These are phyloP conservation scores for Eunapius fragilis DNA, from an alignment of 37 sponge, comb jelly and placozoan genomes.

Conservation along the genomic window DNA sequence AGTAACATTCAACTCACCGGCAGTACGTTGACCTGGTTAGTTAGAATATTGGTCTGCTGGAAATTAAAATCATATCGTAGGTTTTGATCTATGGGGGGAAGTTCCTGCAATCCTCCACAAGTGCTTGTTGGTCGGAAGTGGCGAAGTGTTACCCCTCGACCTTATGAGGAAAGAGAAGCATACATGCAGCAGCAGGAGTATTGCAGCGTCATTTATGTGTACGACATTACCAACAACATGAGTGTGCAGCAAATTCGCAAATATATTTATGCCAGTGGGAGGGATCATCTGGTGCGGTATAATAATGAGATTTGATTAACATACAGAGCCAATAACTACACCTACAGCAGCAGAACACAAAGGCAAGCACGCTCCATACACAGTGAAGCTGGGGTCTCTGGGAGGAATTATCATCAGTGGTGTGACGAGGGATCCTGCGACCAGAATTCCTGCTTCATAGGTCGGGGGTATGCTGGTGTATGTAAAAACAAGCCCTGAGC, in stretches of 20 bases:
- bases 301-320: background rate
- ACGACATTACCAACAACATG: background rate
- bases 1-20: background rate
- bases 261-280: background rate
- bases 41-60: background rate
- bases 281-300: background rate
- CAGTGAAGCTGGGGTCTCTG: background rate
- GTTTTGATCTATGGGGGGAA: background rate
- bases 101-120: background rate
- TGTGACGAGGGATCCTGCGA: background rate
- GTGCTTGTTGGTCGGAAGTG: background rate
- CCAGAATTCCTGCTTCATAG: background rate
- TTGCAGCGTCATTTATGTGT: background rate
- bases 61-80: background rate
- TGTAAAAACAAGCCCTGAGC: background rate
- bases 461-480: background rate
- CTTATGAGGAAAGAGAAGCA: background rate
- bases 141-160: background rate
- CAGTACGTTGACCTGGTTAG: background rate
- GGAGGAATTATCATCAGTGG: background rate
- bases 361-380: background rate
- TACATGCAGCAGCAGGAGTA: background rate
- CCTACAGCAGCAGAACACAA: background rate
- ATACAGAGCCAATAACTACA: background rate
- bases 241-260: background rate